Base-by-base conservation (phyloP, 2,113 vertebrate species). In the Brachyhypopomus gauderio region DNA sequence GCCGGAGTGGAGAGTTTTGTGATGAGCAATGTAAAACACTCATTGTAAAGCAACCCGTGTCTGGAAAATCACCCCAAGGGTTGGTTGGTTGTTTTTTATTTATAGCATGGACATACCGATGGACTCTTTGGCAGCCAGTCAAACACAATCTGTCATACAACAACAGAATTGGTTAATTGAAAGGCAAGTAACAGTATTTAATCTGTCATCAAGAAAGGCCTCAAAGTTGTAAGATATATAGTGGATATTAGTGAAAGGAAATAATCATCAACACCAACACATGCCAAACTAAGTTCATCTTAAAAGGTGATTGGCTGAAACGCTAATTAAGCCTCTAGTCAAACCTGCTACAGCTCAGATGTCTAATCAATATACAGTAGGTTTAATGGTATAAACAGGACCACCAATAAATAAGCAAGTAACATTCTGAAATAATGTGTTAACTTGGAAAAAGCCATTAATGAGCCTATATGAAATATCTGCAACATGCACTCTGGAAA, bases 401-500 rank as follows among this genome's bases (percentile, higher is more conserved):
- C 75, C 75, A 77, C 62, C 62, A 56, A 69, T 78, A 79, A 79
- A 79, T 79, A 72, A 72, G 59, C 23, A 58, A 62, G 17, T 27
- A 25, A 78, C 34, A 30, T 66, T 34, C 17, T 20, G 27, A 70
- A 70, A 58, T 23, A 45, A 71, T 56, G 4, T 72, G 66, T 70
- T 70, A 70, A 71, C 52, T 41, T 11, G n/a, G 36, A 77, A 60
- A 20, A 2, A 4, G n/a, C 6, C 34, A 16, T 20, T 48, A 71
- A 55, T 17, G 30, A 52, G 12, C 8, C 45, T 52, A 52, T 52
- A 14, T 16, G 14, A 56, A 66, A 66, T 52, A 30, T 59, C 20
- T 60, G 25, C 19, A n/a, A 78, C 48, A 36, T 36, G 34, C 30
- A 19, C 11, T 27, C 30, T 0, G 5, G 38, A 41, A 69, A 36